Evolutionary conservation across 1,140 invertebrate genomes (phyloP).

Genomic region (Papilio helenus): DNA sequence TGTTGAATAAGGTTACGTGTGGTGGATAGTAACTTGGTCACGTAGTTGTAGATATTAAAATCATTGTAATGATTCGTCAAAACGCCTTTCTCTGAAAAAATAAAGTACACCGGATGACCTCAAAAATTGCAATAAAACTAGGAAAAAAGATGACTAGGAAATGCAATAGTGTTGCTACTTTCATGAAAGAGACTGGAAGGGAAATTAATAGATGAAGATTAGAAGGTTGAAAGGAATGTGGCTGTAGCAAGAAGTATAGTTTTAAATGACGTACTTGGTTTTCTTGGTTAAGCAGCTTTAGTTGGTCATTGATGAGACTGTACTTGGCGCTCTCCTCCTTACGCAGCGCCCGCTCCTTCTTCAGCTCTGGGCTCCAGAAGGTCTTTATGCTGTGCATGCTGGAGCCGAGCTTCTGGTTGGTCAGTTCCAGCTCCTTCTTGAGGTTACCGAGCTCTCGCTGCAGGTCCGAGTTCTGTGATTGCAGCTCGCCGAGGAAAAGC

Average conservation of each 20-base stretch:
- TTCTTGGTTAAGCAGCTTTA: conserved; percentile 97
- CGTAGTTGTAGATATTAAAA: neutral
- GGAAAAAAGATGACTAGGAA: neutral
- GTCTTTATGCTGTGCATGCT: conserved; percentile 99
- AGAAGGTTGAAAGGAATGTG: neutral
- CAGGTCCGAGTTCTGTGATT: conserved; percentile 96
- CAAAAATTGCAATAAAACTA: neutral
- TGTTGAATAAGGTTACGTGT: conserved; percentile 18
- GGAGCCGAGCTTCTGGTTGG: conserved; percentile 98
- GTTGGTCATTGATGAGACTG: conserved; percentile 97
- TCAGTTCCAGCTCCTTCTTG: conserved; percentile 97
- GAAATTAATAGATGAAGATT: neutral
- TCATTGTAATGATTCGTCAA: neutral
- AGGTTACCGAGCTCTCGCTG: conserved; percentile 98
- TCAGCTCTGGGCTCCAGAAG: conserved; percentile 99
- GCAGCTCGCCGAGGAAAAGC: conserved; percentile 94
- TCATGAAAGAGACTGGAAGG: neutral
- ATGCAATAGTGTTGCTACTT: neutral
- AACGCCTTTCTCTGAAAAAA: neutral
- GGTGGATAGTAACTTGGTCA: conserved; percentile 27
- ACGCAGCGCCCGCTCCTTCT: conserved; percentile 97
- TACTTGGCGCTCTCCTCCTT: conserved; percentile 99
- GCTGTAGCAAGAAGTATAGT: neutral
- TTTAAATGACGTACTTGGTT: conserved; percentile 91
- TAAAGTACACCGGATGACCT: neutral